Evolutionary conservation across 2,888 invertebrate species (phyloP).

Genomic region (Sarcophaga variegata): DNA sequence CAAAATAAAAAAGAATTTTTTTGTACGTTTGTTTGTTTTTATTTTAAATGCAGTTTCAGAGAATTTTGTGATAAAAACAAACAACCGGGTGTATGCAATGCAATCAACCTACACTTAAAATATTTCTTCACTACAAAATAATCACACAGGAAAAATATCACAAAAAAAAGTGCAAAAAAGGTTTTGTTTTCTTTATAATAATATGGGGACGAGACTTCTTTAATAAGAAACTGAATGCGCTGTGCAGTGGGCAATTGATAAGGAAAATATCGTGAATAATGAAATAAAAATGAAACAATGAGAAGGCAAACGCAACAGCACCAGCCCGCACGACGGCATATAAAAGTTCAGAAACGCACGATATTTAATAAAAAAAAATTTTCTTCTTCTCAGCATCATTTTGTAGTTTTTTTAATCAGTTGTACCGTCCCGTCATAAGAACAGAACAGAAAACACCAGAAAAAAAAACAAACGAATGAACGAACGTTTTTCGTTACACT

Average conservation of each 20-base stretch:
- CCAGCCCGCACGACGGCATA: slow-evolving; percentile 63
- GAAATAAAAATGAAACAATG: slow-evolving; percentile 29
- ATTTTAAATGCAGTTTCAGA: background rate
- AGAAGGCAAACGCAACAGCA: background rate
- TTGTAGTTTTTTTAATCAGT: slow-evolving; percentile 59
- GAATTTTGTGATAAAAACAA: background rate
- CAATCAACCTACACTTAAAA: background rate
- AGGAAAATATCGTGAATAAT: slow-evolving; percentile 9
- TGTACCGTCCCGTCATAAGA: slow-evolving; percentile 41
- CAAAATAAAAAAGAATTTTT: background rate
- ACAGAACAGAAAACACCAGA: background rate
- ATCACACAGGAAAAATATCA: background rate
- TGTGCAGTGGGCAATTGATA: slow-evolving; percentile 53
- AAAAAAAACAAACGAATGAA: background rate
- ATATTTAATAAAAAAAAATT: background rate
- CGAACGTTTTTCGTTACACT: slow-evolving; percentile 18
- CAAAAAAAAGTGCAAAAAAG: slow-evolving; percentile 60
- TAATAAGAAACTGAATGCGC: too few relatives aligned
- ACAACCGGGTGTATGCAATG: background rate
- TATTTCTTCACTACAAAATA: background rate
- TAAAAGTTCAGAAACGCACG: slow-evolving; percentile 54
- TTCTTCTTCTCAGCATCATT: background rate
- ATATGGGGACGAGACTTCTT: too few relatives aligned
- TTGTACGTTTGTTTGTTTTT: background rate
- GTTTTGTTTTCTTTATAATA: slow-evolving; percentile 41